Evolutionary conservation across 1,140 invertebrate species (phyloP), one percentile per base, ranked within the genome.

Genomic region (Lucilia sericata): DNA sequence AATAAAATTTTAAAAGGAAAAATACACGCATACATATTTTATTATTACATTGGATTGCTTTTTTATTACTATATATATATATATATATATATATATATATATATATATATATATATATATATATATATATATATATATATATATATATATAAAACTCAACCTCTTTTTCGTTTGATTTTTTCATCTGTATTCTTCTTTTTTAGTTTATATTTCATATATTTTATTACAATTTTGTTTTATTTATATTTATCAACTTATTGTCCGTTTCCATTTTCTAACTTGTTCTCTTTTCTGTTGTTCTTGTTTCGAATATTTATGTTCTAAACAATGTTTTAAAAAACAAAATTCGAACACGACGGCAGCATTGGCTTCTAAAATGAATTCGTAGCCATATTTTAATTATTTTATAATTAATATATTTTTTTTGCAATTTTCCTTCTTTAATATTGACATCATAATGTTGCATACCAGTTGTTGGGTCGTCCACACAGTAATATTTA

Each of bases 121-220:
- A 74, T 74, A 70, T 47, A 60, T 36, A 82, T 34, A 2, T 42
- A 0, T 42, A 8, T 7, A 42, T 42, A 42, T 0, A 42, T 42
- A 81, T 85, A 78, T 55, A 78, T n/a, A 60, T 21, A n/a, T 70
- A 17, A 74, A 17, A 75, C 42, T 51, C 21, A 80, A 86, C n/a
- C 84, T 84, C 49, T 86, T 89, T 88, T 88, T 88, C 86, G 86
- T 86, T 86, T 85, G 83, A 81, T 84, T 81, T 75, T 86, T 70
- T 70, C 65, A 19, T 70, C 8, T 70, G 10, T 70, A 70, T 70
- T 60, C 51, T 60, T 60, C 51, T 60, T 60, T 3, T 21, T 21
- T 25, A 70, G 65, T 70, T 21, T 80, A 80, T 80, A 80, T 80
- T 78, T 80, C 19, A 21, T 49, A 80, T 51, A 49, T 51, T 51